Conservation (phyloP, 2,113 vertebrate genomes). For the Thamnaconus septentrionalis region DNA sequence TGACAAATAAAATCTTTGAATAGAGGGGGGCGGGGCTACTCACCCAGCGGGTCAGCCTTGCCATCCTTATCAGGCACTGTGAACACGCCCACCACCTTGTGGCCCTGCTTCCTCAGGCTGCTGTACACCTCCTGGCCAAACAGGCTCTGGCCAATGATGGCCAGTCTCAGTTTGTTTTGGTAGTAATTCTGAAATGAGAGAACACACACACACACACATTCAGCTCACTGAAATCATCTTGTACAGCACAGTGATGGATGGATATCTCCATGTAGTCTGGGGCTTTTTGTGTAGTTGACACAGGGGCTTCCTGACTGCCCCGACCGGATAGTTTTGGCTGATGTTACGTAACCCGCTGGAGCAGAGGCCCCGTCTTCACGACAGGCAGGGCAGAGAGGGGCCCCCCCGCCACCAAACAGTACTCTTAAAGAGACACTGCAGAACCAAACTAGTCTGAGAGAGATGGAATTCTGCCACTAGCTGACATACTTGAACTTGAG, state of each 20-base stretch:
- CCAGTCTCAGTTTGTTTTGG: slow-evolving; percentile 90
- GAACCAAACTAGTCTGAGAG: too few relatives aligned
- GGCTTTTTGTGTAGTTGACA: not conserved
- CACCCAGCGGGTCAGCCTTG: slow-evolving; percentile 94
- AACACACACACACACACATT: not conserved
- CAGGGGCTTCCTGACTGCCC: not conserved
- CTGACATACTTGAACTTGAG: too few relatives aligned
- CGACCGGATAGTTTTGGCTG: not conserved
- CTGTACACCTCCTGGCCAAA: slow-evolving; percentile 97
- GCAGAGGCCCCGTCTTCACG: not conserved
- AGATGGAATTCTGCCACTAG: too few relatives aligned
- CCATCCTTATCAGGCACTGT: slow-evolving; percentile 96
- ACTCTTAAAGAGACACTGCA: not conserved
- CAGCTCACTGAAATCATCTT: not conserved
- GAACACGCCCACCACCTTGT: slow-evolving; percentile 94
- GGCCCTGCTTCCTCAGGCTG: slow-evolving; percentile 87
- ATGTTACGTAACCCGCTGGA: not conserved
- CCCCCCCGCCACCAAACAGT: not conserved
- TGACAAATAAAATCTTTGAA: not conserved
- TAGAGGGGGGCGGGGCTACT: slow-evolving; percentile 55
- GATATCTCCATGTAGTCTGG: not conserved
- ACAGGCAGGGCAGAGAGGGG: not conserved
- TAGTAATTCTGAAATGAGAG: slow-evolving; percentile 75
- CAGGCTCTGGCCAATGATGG: slow-evolving; percentile 95
- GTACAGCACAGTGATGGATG: not conserved